A percentile compares a stretch with the other conserved stretches of the same genome.
Evolutionary conservation across 2,888 invertebrate species (phyloP).

Genomic region (Caenorhabditis drosophilae): DNA sequence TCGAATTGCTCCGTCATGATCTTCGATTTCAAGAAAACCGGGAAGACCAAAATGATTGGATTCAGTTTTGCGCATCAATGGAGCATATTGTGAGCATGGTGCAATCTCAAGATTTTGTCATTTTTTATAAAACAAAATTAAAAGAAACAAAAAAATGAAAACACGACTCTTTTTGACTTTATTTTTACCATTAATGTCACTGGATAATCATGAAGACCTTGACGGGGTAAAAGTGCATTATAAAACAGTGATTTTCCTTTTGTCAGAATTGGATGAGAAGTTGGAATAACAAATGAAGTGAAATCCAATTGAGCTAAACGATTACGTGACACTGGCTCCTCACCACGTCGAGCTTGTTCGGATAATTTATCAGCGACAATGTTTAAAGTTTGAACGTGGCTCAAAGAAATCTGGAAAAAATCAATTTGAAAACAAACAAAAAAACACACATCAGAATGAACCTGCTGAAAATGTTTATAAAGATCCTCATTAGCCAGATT

Average conservation of each 20-base stretch:
- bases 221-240: constrained; percentile 51
- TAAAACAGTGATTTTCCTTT: constrained; percentile 57
- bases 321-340: constrained; percentile 47
- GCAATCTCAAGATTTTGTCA: constrained; percentile 40
- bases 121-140: background rate
- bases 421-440: background rate
- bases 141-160: background rate
- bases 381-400: constrained; percentile 46
- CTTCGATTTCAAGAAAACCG: constrained; percentile 58
- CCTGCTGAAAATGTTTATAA: constrained; percentile 41
- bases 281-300: constrained; percentile 44
- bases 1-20: constrained; percentile 50
- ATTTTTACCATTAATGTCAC: constrained; percentile 58
- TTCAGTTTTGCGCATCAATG: constrained; percentile 56
- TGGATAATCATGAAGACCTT: constrained; percentile 43
- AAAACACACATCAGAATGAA: background rate
- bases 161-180: background rate
- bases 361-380: constrained; percentile 40
- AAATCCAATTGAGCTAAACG: constrained; percentile 42
- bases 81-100: constrained; percentile 61
- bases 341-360: constrained; percentile 40
- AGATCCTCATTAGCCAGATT: constrained; percentile 21
- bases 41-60: constrained; percentile 54
- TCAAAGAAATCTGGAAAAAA: constrained; percentile 34
- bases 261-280: constrained; percentile 48